Evolutionary conservation across 2,113 vertebrate species (phyloP).

Genomic region (Oreochromis aureus): DNA sequence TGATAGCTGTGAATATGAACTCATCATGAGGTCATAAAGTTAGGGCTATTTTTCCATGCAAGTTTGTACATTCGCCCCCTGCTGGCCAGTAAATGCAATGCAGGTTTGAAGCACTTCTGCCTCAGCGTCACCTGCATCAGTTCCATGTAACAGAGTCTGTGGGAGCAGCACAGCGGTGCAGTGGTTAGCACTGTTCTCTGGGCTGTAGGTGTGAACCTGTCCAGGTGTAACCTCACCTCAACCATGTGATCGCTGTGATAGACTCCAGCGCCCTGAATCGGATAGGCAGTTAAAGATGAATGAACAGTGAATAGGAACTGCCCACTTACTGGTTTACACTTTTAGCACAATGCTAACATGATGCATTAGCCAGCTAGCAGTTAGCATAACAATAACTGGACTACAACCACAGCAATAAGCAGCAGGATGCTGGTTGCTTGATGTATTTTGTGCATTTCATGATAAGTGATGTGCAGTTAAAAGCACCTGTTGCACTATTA

Average conservation of each 20-base stretch:
- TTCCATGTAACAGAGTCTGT: neutral
- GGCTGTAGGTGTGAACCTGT: neutral
- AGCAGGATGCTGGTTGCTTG: neutral
- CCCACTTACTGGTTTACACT: neutral
- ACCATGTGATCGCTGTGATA: neutral
- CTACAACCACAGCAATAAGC: neutral
- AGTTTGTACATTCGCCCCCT: rapidly evolving
- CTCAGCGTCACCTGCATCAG: neutral
- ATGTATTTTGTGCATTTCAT: neutral
- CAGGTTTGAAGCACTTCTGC: neutral
- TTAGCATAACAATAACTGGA: neutral
- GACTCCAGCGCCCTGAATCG: neutral
- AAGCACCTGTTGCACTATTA: neutral
- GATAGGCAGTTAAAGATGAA: neutral
- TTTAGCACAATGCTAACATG: neutral
- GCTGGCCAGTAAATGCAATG: neutral
- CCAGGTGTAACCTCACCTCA: neutral
- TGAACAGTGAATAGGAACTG: neutral
- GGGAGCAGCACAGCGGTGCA: neutral
- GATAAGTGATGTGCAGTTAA: neutral
- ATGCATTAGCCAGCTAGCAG: neutral
- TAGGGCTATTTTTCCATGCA: neutral
- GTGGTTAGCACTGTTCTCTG: neutral
- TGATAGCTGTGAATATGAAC: neutral
- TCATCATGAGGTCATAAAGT: neutral